phyloP scores from a whole-genome alignment of 2,888 invertebrate genomes.

The Tetragnatha montana region DNA sequence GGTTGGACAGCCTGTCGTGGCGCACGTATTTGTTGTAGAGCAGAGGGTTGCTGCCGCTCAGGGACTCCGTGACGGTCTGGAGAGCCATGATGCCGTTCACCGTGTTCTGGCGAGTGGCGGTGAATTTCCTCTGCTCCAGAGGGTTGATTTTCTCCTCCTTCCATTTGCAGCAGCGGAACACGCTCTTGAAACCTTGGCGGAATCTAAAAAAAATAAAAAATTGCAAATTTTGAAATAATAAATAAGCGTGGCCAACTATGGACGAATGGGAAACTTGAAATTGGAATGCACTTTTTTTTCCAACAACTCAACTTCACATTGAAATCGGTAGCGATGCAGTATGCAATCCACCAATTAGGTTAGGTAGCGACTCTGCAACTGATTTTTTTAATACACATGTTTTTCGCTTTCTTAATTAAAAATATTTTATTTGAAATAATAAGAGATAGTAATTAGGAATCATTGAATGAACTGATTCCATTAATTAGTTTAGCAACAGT shows the following conservation, averaged over 20 bases:
- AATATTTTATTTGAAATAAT: too few relatives aligned
- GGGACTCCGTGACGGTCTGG: constrained; percentile 71
- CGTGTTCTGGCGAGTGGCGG: constrained; percentile 70
- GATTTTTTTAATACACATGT: too few relatives aligned
- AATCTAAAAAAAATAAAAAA: constrained; percentile 66
- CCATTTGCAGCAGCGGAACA: constrained; percentile 71
- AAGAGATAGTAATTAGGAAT: too few relatives aligned
- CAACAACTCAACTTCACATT: too few relatives aligned
- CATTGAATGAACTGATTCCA: too few relatives aligned
- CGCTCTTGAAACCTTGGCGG: constrained; percentile 72
- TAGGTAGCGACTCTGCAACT: too few relatives aligned
- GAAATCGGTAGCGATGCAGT: too few relatives aligned
- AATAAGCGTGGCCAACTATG: neutral
- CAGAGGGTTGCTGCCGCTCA: constrained; percentile 69
- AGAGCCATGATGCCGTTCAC: constrained; percentile 72
- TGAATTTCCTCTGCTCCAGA: constrained; percentile 69
- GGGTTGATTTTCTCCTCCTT: constrained; percentile 68
- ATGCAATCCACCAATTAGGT: too few relatives aligned
- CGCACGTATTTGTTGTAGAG: constrained; percentile 60
- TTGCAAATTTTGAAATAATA: neutral
- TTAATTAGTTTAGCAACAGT: too few relatives aligned
- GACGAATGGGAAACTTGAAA: too few relatives aligned
- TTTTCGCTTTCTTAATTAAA: too few relatives aligned
- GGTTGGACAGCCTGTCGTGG: constrained; percentile 38
- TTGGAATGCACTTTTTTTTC: too few relatives aligned